Percentiles rank a stretch among this genome's conserved stretches.
phyloP scores from a whole-genome alignment of 2,888 invertebrate genomes.

The Anthrax anthrax region DNA sequence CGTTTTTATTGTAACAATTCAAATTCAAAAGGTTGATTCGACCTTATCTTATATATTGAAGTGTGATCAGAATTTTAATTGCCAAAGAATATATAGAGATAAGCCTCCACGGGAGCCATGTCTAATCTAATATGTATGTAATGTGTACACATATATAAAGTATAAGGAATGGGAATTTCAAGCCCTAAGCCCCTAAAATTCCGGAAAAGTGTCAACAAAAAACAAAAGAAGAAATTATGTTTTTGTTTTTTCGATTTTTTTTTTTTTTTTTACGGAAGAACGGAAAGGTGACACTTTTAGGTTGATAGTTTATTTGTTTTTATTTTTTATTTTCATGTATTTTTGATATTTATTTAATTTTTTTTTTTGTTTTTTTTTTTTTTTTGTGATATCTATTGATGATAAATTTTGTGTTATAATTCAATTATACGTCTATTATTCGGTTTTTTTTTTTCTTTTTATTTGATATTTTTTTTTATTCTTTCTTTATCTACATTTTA shows the following conservation, averaged over 20 bases:
- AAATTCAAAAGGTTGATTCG: not conserved
- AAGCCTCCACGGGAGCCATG: not conserved
- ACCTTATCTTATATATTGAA: slow-evolving; percentile 2
- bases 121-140: not conserved
- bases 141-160: no score
- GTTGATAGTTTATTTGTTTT: not conserved
- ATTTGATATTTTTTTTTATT: not conserved
- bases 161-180: not conserved
- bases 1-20: no score
- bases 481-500: not conserved
- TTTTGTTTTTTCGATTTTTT: no score
- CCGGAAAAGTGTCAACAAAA: not conserved
- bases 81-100: not conserved
- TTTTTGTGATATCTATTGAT: not conserved
- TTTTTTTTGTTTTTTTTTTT: not conserved
- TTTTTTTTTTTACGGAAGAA: not conserved
- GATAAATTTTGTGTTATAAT: not conserved
- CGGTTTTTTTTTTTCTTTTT: not conserved
- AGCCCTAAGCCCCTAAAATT: not conserved
- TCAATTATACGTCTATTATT: not conserved
- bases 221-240: not conserved
- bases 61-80: slow-evolving; percentile 8
- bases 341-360: not conserved
- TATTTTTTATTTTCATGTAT: not conserved
- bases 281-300: not conserved